Evolutionary conservation across 2,797 vertebrate genomes (phyloP), one percentile per base, ranked within the genome.

Genomic region (Novumbra hubbsi): DNA sequence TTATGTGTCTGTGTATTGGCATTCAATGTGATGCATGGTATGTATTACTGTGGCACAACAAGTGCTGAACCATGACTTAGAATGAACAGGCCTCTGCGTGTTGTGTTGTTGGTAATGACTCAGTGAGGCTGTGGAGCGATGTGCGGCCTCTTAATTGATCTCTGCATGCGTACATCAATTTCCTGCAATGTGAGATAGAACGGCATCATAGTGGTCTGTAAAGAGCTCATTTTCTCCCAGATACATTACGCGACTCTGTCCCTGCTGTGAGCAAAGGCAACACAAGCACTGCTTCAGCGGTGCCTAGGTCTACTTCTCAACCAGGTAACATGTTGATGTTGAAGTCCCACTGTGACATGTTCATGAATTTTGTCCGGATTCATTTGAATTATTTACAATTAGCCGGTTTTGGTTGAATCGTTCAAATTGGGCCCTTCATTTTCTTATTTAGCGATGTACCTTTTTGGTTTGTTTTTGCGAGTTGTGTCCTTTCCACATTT

Each of bases 241-340:
- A 95, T 91, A 91, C 94, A 85, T 91, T 95, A 83, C 92, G 92
- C 73, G 92, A 89, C 77, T 88, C 93, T 85, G 90, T 94, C 87
- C 87, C 95, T 83, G 89, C 93, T 77, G 91, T 90, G 81, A 83
- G 83, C 87, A 94, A 89, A 78, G 88, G 91, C 27, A 86, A 87
- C 82, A 89, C 84, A 38, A 84, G 81, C 3, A 88, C 73, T 17
- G 55, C 75, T n/a, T 16, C 73, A 14, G 72, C 79, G 88, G 79
- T 86, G 32, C 90, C 90, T 80, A 89, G 91, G 91, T 86, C 88
- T 73, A 84, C 90, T 78, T 92, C 92, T 78, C 88, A 90, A 80
- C 88, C 89, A 88, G 93, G 91, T 91, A 89, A 73, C 50, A 28
- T 32, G 17, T 15, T 17, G 12, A 17, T 17, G 63, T 28, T 30